Conservation (phyloP, 2,888 invertebrate genomes). For the Lepidochitona cinerea region DNA sequence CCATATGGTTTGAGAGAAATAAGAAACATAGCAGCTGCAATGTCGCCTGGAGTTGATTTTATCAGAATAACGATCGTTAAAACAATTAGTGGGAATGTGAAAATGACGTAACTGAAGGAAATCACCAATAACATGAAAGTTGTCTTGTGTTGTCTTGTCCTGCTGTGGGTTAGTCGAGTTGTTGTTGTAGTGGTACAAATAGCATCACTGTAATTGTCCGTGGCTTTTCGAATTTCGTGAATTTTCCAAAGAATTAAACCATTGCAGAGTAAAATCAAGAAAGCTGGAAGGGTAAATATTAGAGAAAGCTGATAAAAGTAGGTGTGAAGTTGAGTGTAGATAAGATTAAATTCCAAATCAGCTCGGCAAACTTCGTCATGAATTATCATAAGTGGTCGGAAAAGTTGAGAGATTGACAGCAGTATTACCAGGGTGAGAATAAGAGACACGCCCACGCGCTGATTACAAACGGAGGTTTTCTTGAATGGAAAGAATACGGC, state of each 20-base stretch:
- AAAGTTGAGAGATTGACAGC: conserved; percentile 36
- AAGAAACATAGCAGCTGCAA: conserved; percentile 17
- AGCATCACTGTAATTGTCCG: conserved; percentile 25
- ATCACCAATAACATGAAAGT: conserved; percentile 50
- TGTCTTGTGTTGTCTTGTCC: conserved; percentile 38
- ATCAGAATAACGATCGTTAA: conserved; percentile 35
- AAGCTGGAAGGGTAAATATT: conserved; percentile 35
- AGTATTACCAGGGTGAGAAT: conserved; percentile 33
- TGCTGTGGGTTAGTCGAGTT: conserved; percentile 25
- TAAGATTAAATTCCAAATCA: conserved; percentile 1
- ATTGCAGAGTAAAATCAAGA: conserved; percentile 39
- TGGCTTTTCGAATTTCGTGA: conserved; percentile 21
- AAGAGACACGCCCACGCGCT: conserved; percentile 28
- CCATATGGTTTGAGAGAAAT: conserved; percentile 30
- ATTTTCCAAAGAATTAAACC: conserved; percentile 38
- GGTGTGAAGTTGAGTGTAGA: conserved; percentile 38
- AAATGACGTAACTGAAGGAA: conserved; percentile 45
- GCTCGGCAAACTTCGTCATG: conserved; percentile 21
- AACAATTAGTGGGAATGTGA: conserved; percentile 40
- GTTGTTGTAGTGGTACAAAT: conserved; percentile 27
- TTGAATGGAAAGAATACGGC: conserved; percentile 37
- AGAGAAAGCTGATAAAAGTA: conserved; percentile 43
- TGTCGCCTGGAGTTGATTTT: conserved; percentile 12
- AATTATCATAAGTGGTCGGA: conserved; percentile 36
- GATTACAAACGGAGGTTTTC: conserved; percentile 31